phyloP scores from a whole-genome alignment of 2,888 invertebrate species.

The Plutella xylostella region DNA sequence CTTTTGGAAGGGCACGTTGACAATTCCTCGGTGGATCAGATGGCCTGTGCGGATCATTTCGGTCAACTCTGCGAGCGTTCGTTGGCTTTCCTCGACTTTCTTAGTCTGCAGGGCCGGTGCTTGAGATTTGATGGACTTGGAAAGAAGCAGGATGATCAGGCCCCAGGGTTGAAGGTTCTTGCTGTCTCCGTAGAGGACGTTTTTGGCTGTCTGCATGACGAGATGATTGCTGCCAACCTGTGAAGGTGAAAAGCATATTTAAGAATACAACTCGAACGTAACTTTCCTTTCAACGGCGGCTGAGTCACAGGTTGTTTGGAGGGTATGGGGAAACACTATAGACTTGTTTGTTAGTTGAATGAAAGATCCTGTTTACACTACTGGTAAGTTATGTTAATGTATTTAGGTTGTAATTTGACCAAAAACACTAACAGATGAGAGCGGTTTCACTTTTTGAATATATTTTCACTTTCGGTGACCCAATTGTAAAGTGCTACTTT shows the following conservation, averaged over 20 bases:
- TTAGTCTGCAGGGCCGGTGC: slow-evolving; percentile 71
- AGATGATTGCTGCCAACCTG: slow-evolving; percentile 88
- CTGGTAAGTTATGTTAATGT: too few species aligned
- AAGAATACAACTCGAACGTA: too few species aligned
- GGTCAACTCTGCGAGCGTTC: slow-evolving; percentile 73
- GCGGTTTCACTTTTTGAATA: too few species aligned
- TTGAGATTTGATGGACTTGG: slow-evolving; percentile 76
- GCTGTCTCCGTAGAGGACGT: slow-evolving; percentile 83
- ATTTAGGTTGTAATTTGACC: too few species aligned
- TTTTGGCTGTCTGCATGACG: slow-evolving; percentile 86
- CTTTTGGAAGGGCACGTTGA: slow-evolving; percentile 61
- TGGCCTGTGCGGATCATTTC: slow-evolving; percentile 91
- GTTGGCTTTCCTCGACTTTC: slow-evolving; percentile 65
- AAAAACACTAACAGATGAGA: too few species aligned
- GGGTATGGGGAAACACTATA: too few species aligned
- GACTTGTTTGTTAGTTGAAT: too few species aligned
- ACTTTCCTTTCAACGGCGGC: too few species aligned
- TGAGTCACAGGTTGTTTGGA: too few species aligned
- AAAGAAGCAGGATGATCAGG: slow-evolving; percentile 82
- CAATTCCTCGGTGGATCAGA: slow-evolving; percentile 78
- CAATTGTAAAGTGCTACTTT: too few species aligned
- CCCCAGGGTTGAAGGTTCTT: slow-evolving; percentile 90
- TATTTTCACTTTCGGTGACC: too few species aligned
- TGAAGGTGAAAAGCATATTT: slow-evolving; percentile 7
- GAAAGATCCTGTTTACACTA: too few species aligned